Evolutionary conservation across 2,888 invertebrate genomes (phyloP), one percentile per base, ranked within the genome.

Genomic region (Lasioglossum leucozonium): DNA sequence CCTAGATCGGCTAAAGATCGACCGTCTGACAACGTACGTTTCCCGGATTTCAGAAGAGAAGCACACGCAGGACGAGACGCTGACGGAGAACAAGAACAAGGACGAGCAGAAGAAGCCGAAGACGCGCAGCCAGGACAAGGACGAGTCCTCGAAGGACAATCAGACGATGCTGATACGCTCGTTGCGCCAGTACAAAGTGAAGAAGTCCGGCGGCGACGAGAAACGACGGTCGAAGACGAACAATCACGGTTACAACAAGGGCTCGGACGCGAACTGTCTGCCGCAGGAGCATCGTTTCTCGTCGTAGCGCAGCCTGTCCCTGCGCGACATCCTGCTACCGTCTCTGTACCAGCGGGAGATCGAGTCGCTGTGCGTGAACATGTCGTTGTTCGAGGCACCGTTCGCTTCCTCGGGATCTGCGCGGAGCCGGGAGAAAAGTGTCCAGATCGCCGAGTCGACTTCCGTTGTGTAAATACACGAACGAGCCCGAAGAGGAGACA

Each of bases 41-140:
- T 40, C 26, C 67, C 37, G 72, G 4, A 37, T 79, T 93, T 18
- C 92, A 93, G 94, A 93, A 73, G 95, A 95, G 87, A 95, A 95
- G 81, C 93, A 94, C 82, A 91, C 94, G 42, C 94, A 94, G 34
- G 95, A 95, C 85, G 95, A 95, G 85, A 91, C 92, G 34, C 94
- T 94, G 76, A 93, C 90, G 65, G 94, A 94, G 78, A 94, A 91
- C 82, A 92, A 92, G 82, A 91, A 89, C 86, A 93, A 92, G 72
- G 91, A 92, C 22, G 87, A 87, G 51, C 88, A 18, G 40, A 86
- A 47, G 89, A 91, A 42, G n/a, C 30, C 69, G 34, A 93, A 89
- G 47, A 65, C 85, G 8, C 91, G 88, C 18, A 5, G 73, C 26
- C 62, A 62, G 30, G 62, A 62, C 5, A 62, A 62, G 2, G 86